Percentiles rank a stretch among this genome's conserved stretches.
phyloP scores from a whole-genome alignment of 2,888 invertebrate species.

The Stomorhina lunata region DNA sequence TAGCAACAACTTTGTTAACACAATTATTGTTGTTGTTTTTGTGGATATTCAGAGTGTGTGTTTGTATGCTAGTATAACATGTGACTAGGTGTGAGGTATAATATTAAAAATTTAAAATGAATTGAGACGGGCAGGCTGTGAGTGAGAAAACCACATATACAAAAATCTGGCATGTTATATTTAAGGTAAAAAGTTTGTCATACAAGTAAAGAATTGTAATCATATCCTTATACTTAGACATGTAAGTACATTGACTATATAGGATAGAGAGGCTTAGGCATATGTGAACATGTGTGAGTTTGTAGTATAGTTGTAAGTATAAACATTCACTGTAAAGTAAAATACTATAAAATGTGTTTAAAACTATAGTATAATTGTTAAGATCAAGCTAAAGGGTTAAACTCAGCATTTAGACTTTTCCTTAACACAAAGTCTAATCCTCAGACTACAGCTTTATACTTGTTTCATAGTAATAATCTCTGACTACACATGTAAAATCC shows the following conservation, averaged over 20 bases:
- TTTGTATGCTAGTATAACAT: not conserved
- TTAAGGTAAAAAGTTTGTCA: conserved; percentile 35
- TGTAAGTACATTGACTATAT: not conserved
- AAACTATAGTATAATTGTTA: too few relatives aligned
- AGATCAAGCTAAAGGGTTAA: too few relatives aligned
- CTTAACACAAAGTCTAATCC: too few relatives aligned
- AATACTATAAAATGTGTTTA: too few relatives aligned
- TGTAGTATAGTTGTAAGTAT: not conserved
- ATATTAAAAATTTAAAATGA: not conserved
- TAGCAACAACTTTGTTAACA: conserved; percentile 61
- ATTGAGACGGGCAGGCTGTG: not conserved
- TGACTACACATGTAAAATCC: too few relatives aligned
- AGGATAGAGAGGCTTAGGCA: not conserved
- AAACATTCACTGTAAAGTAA: too few relatives aligned
- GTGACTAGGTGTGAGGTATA: too few relatives aligned
- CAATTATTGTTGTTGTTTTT: conserved; percentile 46
- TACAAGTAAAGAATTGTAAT: conserved; percentile 26
- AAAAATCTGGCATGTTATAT: conserved; percentile 24
- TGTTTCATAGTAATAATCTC: too few relatives aligned
- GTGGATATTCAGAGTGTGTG: not conserved
- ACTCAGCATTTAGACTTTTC: too few relatives aligned
- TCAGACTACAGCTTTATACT: too few relatives aligned
- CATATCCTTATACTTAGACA: not conserved
- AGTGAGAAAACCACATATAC: not conserved
- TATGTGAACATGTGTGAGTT: not conserved